Evolutionary conservation across 2,888 invertebrate species (phyloP), one percentile per base, ranked within the genome.

Genomic region (Megamerina dolium): DNA sequence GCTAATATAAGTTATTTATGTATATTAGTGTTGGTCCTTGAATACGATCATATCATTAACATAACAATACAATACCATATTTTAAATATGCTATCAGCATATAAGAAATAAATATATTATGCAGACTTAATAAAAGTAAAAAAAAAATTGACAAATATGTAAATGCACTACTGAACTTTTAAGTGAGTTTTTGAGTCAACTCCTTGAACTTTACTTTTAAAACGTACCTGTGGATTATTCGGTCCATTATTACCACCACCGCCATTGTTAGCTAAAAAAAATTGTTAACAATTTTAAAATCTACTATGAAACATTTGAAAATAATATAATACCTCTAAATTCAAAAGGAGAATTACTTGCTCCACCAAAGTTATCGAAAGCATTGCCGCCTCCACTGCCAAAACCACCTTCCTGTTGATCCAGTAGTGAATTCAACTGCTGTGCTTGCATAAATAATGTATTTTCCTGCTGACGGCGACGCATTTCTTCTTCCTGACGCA

Each of bases 381-480:
- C 44, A 43, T 57, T 75, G 3, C 41, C 44, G 3, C 46, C 48
- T 13, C 44, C 52, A n/a, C 56, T 52, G 26, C 43, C 48, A 26
- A 63, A 46, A 18, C 56, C 56, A 17, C 61, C 56, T 59, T 85
- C 85, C 65, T 83, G 82, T 55, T 83, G 82, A 58, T 85, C 84
- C 46, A 86, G 68, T 73, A 85, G 73, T 1, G 81, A 77, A 59
- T 78, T 79, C 30, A 80, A 61, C 46, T 80, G 75, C 58, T 80
- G 80, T 2, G 79, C 80, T 75, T 90, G 89, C 78, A 88, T 86
- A 57, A 90, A 89, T 48, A 90, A 74, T 54, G 81, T 87, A 71
- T 90, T 90, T 73, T 91, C 89, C 70, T 90, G 87, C 65, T 89
- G 89, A 14, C 90, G 77, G 53, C 89, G 80, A 39, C 87, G 80